phyloP scores from a whole-genome alignment of 2,113 vertebrate genomes.

The Anseranas semipalmata region DNA sequence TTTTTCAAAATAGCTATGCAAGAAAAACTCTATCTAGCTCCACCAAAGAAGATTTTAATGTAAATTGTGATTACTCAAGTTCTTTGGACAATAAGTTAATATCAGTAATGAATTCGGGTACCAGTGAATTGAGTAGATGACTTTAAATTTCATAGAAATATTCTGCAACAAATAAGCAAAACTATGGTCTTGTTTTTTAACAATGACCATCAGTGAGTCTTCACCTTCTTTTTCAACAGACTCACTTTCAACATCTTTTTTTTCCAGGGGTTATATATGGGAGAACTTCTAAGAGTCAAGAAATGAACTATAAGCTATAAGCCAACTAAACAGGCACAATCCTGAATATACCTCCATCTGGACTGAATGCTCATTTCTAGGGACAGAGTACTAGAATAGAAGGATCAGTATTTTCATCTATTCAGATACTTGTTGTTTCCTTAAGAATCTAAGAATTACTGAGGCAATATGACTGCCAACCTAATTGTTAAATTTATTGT shows the following conservation, averaged over 20 bases:
- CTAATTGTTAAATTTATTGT: background rate
- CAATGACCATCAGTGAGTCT: background rate
- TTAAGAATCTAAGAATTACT: background rate
- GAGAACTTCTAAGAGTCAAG: background rate
- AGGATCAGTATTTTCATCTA: background rate
- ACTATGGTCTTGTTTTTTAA: background rate
- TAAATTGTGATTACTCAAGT: background rate
- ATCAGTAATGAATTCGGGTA: background rate
- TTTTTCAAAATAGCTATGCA: background rate
- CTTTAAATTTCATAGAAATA: background rate
- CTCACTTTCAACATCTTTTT: background rate
- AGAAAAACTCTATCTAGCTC: background rate
- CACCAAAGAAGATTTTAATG: background rate
- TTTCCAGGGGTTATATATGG: background rate
- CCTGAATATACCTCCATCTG: background rate
- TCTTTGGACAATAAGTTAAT: background rate
- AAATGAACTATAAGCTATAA: background rate
- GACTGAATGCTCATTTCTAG: background rate
- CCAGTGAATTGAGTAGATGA: background rate
- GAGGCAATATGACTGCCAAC: background rate
- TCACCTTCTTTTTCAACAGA: background rate
- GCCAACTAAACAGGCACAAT: background rate
- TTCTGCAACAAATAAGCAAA: background rate
- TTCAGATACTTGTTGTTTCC: background rate
- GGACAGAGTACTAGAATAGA: background rate